Percentiles rank a stretch among this genome's conserved stretches.
phyloP scores from a whole-genome alignment of 1,140 invertebrate genomes.

The Mactra quadrangularis region DNA sequence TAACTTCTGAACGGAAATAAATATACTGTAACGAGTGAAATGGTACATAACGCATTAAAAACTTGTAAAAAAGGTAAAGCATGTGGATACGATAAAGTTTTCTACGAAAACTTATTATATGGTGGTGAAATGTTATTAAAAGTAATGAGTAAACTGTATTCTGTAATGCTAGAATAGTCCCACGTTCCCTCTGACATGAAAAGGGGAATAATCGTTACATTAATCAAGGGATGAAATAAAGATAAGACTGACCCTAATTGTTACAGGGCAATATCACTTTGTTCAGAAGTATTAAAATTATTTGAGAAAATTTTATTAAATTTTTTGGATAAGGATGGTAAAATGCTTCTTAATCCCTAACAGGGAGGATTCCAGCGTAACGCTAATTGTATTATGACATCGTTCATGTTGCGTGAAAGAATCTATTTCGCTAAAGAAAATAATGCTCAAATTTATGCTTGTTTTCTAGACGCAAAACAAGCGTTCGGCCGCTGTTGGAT shows the following conservation, averaged over 20 bases:
- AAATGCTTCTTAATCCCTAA: neutral
- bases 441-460: neutral
- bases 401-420: neutral
- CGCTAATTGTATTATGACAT: conserved; percentile 18
- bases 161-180: neutral
- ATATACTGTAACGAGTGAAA: neutral
- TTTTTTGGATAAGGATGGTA: neutral
- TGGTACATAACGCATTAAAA: neutral
- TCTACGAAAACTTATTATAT: too few species aligned
- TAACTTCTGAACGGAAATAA: neutral
- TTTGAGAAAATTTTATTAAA: conserved; percentile 5
- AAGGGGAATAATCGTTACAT: conserved; percentile 1
- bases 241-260: neutral
- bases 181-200: too few species aligned
- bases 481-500: too few species aligned
- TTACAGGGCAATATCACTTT: too few species aligned
- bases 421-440: neutral
- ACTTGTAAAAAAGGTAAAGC: conserved; percentile 20
- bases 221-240: conserved; percentile 7
- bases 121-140: too few species aligned
- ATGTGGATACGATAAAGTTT: neutral
- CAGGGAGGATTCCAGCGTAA: too few species aligned
- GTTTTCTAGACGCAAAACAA: conserved; percentile 9
- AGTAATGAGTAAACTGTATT: neutral
- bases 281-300: too few species aligned